These are phyloP conservation scores for Vulpes lagopus DNA, from an alignment of 2,113 vertebrate genomes.

Conservation along the genomic window DNA sequence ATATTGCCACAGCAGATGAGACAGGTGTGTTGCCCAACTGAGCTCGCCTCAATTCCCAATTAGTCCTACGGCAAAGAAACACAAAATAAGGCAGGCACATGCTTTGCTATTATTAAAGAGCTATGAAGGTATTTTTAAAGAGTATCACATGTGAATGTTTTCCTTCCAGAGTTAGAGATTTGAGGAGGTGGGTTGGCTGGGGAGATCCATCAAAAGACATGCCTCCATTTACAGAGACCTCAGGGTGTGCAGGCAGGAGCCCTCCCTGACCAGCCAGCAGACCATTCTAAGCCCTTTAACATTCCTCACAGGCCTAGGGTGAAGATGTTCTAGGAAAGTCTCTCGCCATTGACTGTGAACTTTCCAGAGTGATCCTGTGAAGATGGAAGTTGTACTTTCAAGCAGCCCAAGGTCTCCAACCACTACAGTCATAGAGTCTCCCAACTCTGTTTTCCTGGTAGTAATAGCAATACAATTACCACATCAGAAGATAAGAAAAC, in stretches of 20 bases:
- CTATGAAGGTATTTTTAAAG: background rate
- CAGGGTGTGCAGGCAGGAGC: background rate
- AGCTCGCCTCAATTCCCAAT: conserved; percentile 16
- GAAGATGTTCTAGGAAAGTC: background rate
- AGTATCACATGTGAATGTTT: background rate
- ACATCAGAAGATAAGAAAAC: background rate
- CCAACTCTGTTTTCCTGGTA: background rate
- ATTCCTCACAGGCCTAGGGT: background rate
- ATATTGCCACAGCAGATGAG: conserved; percentile 54
- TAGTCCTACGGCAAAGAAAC: conserved; percentile 8
- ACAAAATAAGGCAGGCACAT: background rate
- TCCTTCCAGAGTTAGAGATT: background rate
- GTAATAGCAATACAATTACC: background rate
- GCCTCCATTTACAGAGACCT: background rate
- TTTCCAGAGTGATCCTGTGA: background rate
- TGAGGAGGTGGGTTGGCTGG: background rate
- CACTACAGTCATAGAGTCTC: background rate
- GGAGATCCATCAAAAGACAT: background rate
- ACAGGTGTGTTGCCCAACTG: background rate
- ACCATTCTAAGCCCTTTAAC: background rate
- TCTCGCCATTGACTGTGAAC: background rate
- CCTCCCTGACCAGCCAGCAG: background rate
- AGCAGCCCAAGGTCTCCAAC: background rate
- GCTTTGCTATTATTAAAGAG: conserved; percentile 36
- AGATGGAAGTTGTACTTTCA: background rate